phyloP scores from a whole-genome alignment of 1,140 invertebrate genomes.

The Monomorium pharaonis region DNA sequence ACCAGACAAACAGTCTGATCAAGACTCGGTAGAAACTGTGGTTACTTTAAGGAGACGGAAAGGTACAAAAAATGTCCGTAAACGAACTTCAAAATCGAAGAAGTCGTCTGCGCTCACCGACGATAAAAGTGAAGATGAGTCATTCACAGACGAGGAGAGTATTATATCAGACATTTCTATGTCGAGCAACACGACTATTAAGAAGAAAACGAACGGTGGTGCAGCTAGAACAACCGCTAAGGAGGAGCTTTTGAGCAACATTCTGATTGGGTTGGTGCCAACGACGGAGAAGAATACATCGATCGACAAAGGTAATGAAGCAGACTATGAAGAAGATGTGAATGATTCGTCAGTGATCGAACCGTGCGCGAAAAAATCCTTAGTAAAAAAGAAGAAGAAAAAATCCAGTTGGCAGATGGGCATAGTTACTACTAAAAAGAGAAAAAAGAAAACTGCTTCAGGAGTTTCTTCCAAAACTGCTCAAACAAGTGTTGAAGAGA shows the following conservation, averaged over 20 bases:
- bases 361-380: conserved; percentile 29
- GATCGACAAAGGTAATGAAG: conserved; percentile 48
- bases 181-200: conserved; percentile 36
- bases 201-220: background rate
- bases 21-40: conserved; percentile 33
- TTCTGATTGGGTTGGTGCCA: conserved; percentile 68
- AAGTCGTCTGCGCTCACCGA: conserved; percentile 22
- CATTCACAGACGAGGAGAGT: conserved; percentile 69
- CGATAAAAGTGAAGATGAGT: conserved; percentile 17
- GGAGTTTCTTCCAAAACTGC: conserved; percentile 3
- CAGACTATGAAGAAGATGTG: conserved; percentile 46
- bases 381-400: conserved; percentile 78
- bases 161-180: conserved; percentile 72
- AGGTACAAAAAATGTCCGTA: background rate
- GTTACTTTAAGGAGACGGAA: conserved; percentile 5
- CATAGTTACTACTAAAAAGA: conserved; percentile 78
- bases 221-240: conserved; percentile 48
- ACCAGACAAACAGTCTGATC: conserved; percentile 67
- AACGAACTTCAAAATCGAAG: background rate
- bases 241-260: conserved; percentile 74
- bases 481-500: background rate
- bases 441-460: conserved; percentile 62
- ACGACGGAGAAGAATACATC: conserved; percentile 39
- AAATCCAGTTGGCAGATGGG: conserved; percentile 79
- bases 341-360: conserved; percentile 16